Evolutionary conservation across 2,797 vertebrate genomes (phyloP).

Genomic region (Gadopsis bispinosus): DNA sequence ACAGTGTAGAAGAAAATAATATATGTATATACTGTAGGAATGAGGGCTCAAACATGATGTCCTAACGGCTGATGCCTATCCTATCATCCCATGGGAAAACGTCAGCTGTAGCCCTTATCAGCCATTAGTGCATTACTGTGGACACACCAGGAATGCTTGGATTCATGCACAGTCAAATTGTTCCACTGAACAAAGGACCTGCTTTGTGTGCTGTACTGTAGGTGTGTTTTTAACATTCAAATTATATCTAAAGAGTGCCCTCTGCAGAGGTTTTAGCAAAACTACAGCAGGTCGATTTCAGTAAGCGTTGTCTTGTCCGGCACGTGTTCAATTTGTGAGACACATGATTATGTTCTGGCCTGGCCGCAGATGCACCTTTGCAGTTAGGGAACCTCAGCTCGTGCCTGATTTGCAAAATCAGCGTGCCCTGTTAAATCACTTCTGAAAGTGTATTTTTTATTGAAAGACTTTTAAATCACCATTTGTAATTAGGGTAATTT

Average conservation of each 20-base stretch:
- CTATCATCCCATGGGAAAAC: background rate
- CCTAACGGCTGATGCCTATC: background rate
- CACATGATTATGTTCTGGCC: background rate
- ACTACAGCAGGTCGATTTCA: slow-evolving; percentile 43
- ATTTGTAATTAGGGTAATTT: background rate
- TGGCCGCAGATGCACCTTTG: background rate
- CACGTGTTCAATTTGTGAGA: background rate
- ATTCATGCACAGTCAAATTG: slow-evolving; percentile 10
- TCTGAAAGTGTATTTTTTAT: too few species aligned
- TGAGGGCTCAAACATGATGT: background rate
- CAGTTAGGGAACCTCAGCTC: background rate
- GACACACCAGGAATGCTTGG: background rate
- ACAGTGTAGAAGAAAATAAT: slow-evolving; percentile 1
- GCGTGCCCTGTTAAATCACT: background rate
- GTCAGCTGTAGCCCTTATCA: background rate
- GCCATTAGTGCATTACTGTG: background rate
- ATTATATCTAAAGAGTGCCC: slow-evolving; percentile 60
- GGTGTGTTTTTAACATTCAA: slow-evolving; percentile 11
- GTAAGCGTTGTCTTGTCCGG: too few species aligned
- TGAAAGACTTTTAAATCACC: background rate
- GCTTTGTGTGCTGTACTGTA: background rate
- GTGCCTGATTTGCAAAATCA: background rate
- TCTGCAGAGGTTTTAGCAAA: slow-evolving; percentile 57
- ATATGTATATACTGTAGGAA: background rate
- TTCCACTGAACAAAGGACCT: slow-evolving; percentile 4